These are phyloP conservation scores for Pangasius krempfi DNA, from an alignment of 2,797 vertebrate genomes.

Conservation along the genomic window DNA sequence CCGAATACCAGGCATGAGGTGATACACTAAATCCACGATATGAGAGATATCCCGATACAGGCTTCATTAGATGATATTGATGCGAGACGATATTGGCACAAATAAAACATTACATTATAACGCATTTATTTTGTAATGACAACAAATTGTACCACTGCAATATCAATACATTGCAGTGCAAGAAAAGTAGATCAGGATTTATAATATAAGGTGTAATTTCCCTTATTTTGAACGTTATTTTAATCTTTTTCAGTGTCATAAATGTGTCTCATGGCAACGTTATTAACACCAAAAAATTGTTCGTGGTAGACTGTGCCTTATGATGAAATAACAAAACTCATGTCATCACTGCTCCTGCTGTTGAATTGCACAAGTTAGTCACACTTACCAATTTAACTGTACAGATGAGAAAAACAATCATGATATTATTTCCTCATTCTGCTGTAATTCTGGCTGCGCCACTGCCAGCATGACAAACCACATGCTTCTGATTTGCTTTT, in stretches of 20 bases:
- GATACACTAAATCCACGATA: neutral
- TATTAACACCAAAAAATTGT: neutral
- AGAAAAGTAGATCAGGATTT: neutral
- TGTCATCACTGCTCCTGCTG: neutral
- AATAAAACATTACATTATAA: neutral
- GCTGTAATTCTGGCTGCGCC: neutral
- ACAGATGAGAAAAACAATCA: neutral
- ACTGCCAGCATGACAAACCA: no score
- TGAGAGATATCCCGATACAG: neutral
- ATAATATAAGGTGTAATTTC: neutral
- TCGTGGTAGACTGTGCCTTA: neutral
- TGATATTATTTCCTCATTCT: neutral
- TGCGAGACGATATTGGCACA: no score
- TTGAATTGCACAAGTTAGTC: neutral
- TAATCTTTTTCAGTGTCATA: no score
- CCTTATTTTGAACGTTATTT: no score
- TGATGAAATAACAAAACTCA: neutral
- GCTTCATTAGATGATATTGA: neutral
- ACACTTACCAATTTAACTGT: neutral
- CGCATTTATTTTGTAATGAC: neutral
- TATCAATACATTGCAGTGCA: neutral
- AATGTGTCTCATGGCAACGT: no score
- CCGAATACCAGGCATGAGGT: neutral
- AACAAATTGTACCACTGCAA: no score
- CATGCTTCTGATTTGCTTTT: neutral